These are phyloP conservation scores for Lithodes maja DNA, from an alignment of 2,888 invertebrate species.

Conservation along the genomic window DNA sequence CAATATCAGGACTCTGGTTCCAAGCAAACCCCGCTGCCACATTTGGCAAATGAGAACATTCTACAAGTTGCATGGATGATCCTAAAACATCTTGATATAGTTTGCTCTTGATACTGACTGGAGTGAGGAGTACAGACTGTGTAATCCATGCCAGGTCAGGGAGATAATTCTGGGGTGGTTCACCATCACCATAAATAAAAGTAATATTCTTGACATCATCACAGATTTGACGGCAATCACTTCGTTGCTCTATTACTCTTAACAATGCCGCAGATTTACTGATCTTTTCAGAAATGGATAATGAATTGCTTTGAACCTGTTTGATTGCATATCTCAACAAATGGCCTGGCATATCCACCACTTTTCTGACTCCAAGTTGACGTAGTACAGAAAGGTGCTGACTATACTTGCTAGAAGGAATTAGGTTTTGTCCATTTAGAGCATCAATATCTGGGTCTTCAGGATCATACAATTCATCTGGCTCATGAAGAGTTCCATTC, in stretches of 20 bases:
- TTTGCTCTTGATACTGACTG: not conserved
- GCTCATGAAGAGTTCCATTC: conserved; percentile 1
- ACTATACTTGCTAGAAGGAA: not conserved
- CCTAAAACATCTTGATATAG: conserved; percentile 14
- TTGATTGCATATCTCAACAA: conserved; percentile 9
- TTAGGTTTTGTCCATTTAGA: conserved; percentile 23
- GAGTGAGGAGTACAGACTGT: not conserved
- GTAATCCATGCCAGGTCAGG: conserved; percentile 6
- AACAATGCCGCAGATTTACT: conserved; percentile 31
- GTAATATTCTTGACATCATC: conserved; percentile 6
- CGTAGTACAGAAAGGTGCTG: conserved; percentile 17
- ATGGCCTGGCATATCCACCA: conserved; percentile 11
- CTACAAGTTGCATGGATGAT: not conserved
- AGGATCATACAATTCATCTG: conserved; percentile 34
- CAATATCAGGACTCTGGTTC: not conserved
- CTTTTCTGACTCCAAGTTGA: conserved; percentile 24
- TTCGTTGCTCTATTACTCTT: conserved; percentile 7
- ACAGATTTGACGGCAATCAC: conserved; percentile 21
- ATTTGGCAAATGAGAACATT: not conserved
- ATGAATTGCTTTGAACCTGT: not conserved
- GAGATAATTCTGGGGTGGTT: conserved; percentile 27
- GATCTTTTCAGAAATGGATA: not conserved
- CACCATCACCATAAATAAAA: conserved; percentile 37
- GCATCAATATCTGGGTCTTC: conserved; percentile 27
- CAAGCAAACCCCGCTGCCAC: conserved; percentile 20